Evolutionary conservation across 2,797 vertebrate genomes (phyloP).

Genomic region (Sebastes umbrosus): DNA sequence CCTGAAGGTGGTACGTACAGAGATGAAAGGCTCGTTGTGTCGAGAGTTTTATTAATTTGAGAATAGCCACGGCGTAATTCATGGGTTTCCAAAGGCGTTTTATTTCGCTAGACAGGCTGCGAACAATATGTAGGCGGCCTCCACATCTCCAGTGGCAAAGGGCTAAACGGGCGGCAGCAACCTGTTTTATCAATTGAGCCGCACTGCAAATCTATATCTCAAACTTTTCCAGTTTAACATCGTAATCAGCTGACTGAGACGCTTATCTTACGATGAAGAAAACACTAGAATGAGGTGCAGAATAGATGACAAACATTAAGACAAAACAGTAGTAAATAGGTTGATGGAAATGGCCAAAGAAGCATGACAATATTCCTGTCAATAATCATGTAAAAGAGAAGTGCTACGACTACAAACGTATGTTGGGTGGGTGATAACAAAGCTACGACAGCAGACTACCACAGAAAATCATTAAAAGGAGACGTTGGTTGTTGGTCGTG

Average conservation of each 20-base stretch:
- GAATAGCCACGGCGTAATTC: neutral
- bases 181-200: neutral
- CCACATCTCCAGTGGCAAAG: neutral
- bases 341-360: neutral
- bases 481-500: neutral
- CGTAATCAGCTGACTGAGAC: no score
- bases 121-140: neutral
- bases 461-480: no score
- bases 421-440: no score
- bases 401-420: no score
- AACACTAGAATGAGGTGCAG: neutral
- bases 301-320: neutral
- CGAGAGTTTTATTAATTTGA: neutral
- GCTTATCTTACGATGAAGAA: neutral
- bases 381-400: neutral
- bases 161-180: neutral
- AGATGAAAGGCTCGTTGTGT: neutral
- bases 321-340: no score
- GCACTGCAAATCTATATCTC: neutral
- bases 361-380: neutral
- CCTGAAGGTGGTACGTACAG: neutral
- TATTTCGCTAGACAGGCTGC: neutral
- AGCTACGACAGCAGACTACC: no score
- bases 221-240: neutral
- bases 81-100: neutral